Conservation (phyloP, 2,113 vertebrate species). For the Corythaeola cristata region DNA sequence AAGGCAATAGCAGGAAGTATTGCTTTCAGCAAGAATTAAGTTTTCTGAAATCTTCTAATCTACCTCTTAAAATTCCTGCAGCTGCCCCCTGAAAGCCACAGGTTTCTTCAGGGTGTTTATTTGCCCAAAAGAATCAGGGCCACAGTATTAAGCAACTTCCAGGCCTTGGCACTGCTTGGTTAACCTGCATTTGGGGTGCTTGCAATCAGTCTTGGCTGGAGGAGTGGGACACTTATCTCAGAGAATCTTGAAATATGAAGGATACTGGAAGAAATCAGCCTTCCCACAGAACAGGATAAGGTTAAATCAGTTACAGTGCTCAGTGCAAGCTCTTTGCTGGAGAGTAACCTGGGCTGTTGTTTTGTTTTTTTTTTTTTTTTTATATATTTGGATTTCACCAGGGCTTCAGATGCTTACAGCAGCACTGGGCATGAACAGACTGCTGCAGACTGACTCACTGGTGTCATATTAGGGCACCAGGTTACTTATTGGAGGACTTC, state of each 20-base stretch:
- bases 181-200: neutral
- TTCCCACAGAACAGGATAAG: neutral
- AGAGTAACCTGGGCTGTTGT: neutral
- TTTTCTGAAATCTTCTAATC: neutral
- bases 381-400: neutral
- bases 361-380: neutral
- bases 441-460: neutral
- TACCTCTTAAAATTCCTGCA: neutral
- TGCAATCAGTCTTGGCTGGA: neutral
- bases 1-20: neutral
- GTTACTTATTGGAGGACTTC: neutral
- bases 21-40: neutral
- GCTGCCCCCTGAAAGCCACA: neutral
- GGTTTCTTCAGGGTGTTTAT: neutral
- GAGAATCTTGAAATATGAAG: neutral
- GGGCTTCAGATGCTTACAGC: neutral
- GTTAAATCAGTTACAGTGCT: neutral
- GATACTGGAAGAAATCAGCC: neutral
- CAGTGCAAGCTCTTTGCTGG: neutral
- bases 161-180: neutral
- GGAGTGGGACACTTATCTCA: neutral
- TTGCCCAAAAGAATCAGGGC: neutral
- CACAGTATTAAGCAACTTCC: neutral
- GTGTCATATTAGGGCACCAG: neutral
- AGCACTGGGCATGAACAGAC: neutral